Base-by-base conservation (phyloP, 2,113 vertebrate species). In the Labrus mixtus region DNA sequence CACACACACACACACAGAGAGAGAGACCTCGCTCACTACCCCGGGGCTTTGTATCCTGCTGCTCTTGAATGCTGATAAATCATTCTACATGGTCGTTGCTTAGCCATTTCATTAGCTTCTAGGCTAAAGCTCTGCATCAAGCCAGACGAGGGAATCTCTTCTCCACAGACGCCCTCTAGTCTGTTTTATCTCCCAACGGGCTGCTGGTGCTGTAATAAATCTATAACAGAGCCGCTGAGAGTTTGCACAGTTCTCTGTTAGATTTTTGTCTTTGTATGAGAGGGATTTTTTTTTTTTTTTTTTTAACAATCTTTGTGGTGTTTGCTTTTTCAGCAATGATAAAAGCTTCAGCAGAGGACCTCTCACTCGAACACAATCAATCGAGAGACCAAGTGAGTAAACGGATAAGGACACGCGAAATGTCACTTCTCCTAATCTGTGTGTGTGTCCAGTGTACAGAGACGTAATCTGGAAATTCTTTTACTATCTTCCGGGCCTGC, bases 311-410 rank as follows among this genome's bases (percentile, higher is more conserved):
- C n/a, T n/a, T n/a, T n/a, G n/a, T n/a, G n/a, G n/a, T n/a, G n/a
- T n/a, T n/a, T n/a, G n/a, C 23, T 41, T 57, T 54, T 83, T 6
- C 83, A 98, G 97, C 83, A 78, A 89, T 29, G 97, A 98, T 82
- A 97, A 96, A 89, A 92, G 90, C 15, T 94, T 94, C 88, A 96
- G 73, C 90, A 96, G 96, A 91, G 93, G 95, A 55, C 89, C 89
- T 0, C 89, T 92, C 0, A 94, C 93, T 88, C 96, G 93, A 85
- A 93, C 93, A 12, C 95, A 95, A 17, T 93, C 95, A 76, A 86
- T 95, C 6, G 96, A 96, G 60, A 94, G 95, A 82, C 89, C 94
- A 66, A 94, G 96, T 96, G 92, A 92, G 87, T 79, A 12, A 25
- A 55, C 11, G 8, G 57, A 50, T 45, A 20, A 64, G 43, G 48